phyloP scores from a whole-genome alignment of 2,113 vertebrate species.

The Istiophorus platypterus region DNA sequence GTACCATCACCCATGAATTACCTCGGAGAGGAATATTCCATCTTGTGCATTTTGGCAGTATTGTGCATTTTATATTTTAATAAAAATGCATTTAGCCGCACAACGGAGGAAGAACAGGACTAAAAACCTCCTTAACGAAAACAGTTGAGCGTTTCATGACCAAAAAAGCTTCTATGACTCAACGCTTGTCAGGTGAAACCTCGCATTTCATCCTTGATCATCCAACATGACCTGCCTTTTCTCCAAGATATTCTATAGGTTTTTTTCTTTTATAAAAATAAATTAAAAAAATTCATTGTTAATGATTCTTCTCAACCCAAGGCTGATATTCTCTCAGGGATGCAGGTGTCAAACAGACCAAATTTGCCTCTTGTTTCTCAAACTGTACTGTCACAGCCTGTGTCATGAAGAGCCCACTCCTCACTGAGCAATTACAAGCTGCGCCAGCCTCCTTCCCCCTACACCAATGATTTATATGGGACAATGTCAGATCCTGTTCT shows the following conservation, averaged over 20 bases:
- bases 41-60: conserved; percentile 24
- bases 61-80: conserved; percentile 31
- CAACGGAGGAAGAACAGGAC: not conserved
- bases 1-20: conserved; percentile 51
- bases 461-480: conserved; percentile 36
- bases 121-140: conserved; percentile 15
- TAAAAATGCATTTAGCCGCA: conserved; percentile 18
- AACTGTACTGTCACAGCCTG: conserved; percentile 47
- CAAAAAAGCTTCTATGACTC: conserved; percentile 33
- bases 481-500: conserved; percentile 45
- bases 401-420: conserved; percentile 50
- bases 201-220: conserved; percentile 42
- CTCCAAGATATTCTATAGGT: conserved; percentile 60
- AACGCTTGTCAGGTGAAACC: conserved; percentile 41
- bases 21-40: conserved; percentile 43
- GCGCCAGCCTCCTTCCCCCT: conserved; percentile 12
- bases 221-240: conserved; percentile 21
- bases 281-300: too few relatives aligned
- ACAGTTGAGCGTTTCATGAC: conserved; percentile 20
- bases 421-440: conserved; percentile 59
- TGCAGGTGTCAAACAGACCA: conserved; percentile 59
- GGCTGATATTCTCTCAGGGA: conserved; percentile 72
- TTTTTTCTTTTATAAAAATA: too few relatives aligned
- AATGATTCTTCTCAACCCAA: conserved; percentile 71
- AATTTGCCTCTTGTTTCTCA: conserved; percentile 72